phyloP scores from a whole-genome alignment of 2,113 vertebrate species.

The Ariopsis seemanni region DNA sequence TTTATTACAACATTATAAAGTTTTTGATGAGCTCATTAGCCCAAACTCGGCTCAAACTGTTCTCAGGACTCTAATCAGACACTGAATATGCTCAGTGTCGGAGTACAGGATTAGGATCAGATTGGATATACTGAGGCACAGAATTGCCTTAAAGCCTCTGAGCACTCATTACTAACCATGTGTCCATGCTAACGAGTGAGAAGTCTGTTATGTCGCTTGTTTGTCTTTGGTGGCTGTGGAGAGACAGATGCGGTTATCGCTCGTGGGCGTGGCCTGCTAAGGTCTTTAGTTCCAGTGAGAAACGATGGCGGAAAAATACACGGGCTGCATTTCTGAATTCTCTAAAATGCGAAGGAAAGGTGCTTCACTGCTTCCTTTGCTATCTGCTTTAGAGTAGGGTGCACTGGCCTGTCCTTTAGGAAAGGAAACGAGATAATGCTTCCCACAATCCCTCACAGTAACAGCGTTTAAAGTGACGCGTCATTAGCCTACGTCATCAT shows the following conservation, averaged over 20 bases:
- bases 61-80: not conserved
- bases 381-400: no score
- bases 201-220: not conserved
- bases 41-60: no score
- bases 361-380: no score
- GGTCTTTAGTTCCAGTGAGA: not conserved
- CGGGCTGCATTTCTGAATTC: no score
- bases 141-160: no score
- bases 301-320: not conserved
- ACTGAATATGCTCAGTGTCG: not conserved
- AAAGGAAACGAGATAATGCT: no score
- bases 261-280: not conserved
- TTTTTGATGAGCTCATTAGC: not conserved
- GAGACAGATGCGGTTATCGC: not conserved
- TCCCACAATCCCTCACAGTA: no score
- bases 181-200: not conserved
- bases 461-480: no score
- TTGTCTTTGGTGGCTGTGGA: not conserved
- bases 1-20: not conserved
- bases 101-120: not conserved
- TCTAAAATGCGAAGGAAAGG: no score
- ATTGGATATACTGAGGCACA: no score
- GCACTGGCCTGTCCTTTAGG: no score
- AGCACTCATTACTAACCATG: not conserved
- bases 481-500: no score